Percentiles rank a stretch among this genome's conserved stretches.
phyloP scores from a whole-genome alignment of 1,140 invertebrate species.

The Araneus ventricosus region DNA sequence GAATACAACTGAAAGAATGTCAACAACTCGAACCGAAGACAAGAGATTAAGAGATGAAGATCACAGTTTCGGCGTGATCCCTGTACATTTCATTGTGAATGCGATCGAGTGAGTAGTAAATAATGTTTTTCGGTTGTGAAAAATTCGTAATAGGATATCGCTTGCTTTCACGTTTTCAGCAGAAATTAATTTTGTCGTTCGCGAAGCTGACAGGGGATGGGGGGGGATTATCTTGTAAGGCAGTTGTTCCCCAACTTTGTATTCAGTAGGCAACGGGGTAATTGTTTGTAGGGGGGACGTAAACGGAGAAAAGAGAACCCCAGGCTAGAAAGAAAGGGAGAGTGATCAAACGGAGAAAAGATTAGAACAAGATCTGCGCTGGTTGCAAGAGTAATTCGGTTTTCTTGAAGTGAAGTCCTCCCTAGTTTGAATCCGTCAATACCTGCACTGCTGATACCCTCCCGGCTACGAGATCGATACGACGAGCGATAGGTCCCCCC shows the following conservation, averaged over 20 bases:
- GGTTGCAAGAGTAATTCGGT: constrained; percentile 39
- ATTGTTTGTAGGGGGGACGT: constrained; percentile 20
- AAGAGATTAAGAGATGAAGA: constrained; percentile 37
- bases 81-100: constrained; percentile 1
- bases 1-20: constrained; percentile 29
- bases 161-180: constrained; percentile 28
- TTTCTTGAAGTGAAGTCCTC: constrained; percentile 58
- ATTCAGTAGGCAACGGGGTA: constrained; percentile 20
- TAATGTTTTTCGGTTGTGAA: constrained; percentile 32
- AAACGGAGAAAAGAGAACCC: constrained; percentile 38
- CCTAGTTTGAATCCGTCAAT: constrained; percentile 52
- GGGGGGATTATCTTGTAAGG: not conserved
- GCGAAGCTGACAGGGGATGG: not conserved
- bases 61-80: not conserved
- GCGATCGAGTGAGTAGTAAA: constrained; percentile 12
- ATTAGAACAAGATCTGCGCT: constrained; percentile 47
- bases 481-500: constrained; percentile 33
- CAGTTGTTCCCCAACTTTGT: constrained; percentile 9
- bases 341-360: constrained; percentile 65
- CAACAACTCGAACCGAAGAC: constrained; percentile 25
- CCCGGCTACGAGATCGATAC: constrained; percentile 60
- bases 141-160: constrained; percentile 37
- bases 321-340: constrained; percentile 53
- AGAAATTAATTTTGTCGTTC: constrained; percentile 37
- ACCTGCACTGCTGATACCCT: constrained; percentile 35